Base-by-base conservation (phyloP, 2,797 vertebrate species). In the Ctenopoma kingsleyae region DNA sequence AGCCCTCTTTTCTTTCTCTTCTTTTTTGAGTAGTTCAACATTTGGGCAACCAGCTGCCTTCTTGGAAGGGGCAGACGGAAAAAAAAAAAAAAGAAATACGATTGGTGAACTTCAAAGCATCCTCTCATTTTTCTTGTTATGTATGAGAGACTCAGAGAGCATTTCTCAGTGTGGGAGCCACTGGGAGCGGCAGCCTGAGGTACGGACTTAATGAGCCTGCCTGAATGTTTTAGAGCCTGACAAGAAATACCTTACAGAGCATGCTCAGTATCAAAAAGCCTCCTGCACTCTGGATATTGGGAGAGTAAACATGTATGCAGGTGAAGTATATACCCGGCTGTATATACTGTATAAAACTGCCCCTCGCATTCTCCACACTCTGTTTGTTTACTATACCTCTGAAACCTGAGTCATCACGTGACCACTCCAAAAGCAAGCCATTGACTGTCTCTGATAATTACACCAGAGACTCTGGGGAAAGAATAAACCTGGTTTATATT, bases 31-130 rank as follows among this genome's bases (percentile, higher is more conserved):
- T 36, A 54, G 57, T 53, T 82, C 66, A 74, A 57, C 65, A 81
- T 76, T 72, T 11, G 25, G 79, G 71, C 67, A 78, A 32, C 80
- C 85, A 75, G 80, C 84, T 84, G 87, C 73, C 76, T 82, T 78
- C 75, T 81, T 68, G 67, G 61, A 74, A 55, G 67, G 60, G 81
- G 84, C 61, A 67, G 63, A 72, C 43, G 66, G 64, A 53, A 30
- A 30, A n/a, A n/a, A n/a, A 3, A 30, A 30, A 56, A 67, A 67
- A 67, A 71, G 56, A 81, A 85, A 78, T 52, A 75, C 74, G 80
- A 89, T 49, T 82, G 74, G 78, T 82, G 82, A 89, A 90, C 88
- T 91, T 92, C 87, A 92, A 91, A 92, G 89, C 87, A 46, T 88
- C 84, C 71, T 75, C 82, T 86, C 81, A 81, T 89, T 87, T 91